Conservation (phyloP, 2,797 vertebrate species). For the Rhinophrynus dorsalis region DNA sequence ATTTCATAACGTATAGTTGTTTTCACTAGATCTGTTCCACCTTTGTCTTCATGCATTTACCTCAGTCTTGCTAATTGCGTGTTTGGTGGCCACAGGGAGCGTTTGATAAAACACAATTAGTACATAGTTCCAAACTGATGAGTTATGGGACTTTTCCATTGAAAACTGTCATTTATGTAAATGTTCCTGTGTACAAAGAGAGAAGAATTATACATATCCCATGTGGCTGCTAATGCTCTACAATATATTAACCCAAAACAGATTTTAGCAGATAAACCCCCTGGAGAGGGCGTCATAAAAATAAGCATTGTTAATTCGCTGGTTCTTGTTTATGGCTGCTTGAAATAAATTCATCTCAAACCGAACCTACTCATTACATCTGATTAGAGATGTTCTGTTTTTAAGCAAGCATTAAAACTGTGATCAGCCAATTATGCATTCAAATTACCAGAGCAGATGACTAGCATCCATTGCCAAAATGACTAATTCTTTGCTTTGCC, state of each 20-base stretch:
- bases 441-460: conserved; percentile 41
- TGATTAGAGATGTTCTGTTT: conserved; percentile 43
- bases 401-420: conserved; percentile 35
- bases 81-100: too few species aligned
- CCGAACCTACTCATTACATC: conserved; percentile 40
- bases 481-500: conserved; percentile 34
- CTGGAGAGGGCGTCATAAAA: neutral
- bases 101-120: too few species aligned
- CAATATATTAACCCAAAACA: neutral
- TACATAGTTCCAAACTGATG: too few species aligned
- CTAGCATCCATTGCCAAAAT: conserved; percentile 38
- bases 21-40: too few species aligned
- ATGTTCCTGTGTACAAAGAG: too few species aligned
- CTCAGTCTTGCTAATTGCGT: too few species aligned
- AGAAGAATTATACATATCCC: neutral
- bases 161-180: too few species aligned
- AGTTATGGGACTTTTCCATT: too few species aligned
- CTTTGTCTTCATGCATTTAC: too few species aligned
- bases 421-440: conserved; percentile 41
- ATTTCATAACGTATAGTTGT: too few species aligned
- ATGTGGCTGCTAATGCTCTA: neutral
- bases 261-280: neutral
- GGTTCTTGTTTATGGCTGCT: conserved; percentile 9
- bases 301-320: conserved; percentile 15
- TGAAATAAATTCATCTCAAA: conserved; percentile 28